Base-by-base conservation (phyloP, 2,113 vertebrate species). In the Galemys pyrenaicus region DNA sequence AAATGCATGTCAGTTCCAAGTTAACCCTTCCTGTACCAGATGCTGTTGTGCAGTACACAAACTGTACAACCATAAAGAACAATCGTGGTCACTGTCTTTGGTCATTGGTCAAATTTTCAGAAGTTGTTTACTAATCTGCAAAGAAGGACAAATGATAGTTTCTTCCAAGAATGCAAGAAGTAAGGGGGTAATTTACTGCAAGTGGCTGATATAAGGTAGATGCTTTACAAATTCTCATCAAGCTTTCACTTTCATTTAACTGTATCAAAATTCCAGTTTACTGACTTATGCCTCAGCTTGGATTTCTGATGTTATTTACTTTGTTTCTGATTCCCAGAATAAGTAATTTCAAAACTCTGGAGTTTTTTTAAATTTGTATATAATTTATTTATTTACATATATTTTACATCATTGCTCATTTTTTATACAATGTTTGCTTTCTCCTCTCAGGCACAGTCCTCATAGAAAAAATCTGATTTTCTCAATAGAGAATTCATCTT, bases 141-240 rank as follows among this genome's bases (percentile, higher is more conserved):
- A 89, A 92, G 10, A 89, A 92, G 10, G 19, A 17, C 19, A 70
- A 65, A 49, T 41, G 77, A 71, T 13, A 44, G 1, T 56, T 84
- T 11, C 35, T 37, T 87, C n/a, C 39, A 82, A 92, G 56, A 86
- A 0, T 41, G 46, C 67, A 64, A 94, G 16, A 64, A 60, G 3
- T 49, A 60, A 56, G 8, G 11, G n/a, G n/a, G 60, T 74, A 85
- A 87, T 93, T 90, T 90, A 44, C 37, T 84, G 12, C 64, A 91
- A 92, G 13, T 51, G 37, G n/a, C 30, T 74, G n/a, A 78, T 9
- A 3, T 4, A 19, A 4, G 2, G 3, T 20, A 74, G 30, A 3
- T 2, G 54, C 19, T 83, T 22, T 41, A 46, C 26, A 90, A 80
- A 28, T 87, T 68, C 35, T 94, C 39, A 79, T 44, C 64, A 54